These are phyloP conservation scores for Pavo muticus DNA, from an alignment of 2,113 vertebrate species.

Conservation along the genomic window DNA sequence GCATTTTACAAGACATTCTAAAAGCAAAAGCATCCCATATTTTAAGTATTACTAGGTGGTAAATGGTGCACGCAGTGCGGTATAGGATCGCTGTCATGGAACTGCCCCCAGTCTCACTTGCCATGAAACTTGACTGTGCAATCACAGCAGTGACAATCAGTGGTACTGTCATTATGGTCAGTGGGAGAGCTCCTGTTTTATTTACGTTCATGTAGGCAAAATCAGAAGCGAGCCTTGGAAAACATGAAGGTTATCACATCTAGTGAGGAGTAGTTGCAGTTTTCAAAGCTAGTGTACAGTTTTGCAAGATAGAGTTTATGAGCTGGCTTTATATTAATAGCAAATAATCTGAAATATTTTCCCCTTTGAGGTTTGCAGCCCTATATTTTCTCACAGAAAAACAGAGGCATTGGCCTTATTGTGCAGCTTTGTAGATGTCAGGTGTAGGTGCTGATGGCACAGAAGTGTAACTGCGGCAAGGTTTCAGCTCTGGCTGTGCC, in stretches of 20 bases:
- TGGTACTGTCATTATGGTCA: slow-evolving; percentile 43
- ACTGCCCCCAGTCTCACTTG: slow-evolving; percentile 14
- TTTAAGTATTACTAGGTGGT: slow-evolving; percentile 37
- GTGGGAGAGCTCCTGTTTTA: slow-evolving; percentile 46
- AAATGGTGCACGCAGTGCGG: not conserved
- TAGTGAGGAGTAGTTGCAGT: not conserved
- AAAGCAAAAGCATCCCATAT: slow-evolving; percentile 41
- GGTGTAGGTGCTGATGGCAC: not conserved
- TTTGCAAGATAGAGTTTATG: not conserved
- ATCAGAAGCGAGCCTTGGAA: slow-evolving; percentile 30
- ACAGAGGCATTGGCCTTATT: not conserved
- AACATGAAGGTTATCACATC: slow-evolving; percentile 7
- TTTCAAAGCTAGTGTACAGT: not conserved
- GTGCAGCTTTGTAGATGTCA: not conserved
- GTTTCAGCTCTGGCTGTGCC: accelerated
- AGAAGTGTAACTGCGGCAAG: not conserved
- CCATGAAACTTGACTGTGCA: not conserved
- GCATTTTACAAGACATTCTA: slow-evolving; percentile 32
- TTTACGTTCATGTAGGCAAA: slow-evolving; percentile 37
- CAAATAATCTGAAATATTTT: slow-evolving; percentile 26
- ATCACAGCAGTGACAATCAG: slow-evolving; percentile 33
- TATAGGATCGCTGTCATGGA: slow-evolving; percentile 5
- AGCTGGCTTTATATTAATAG: slow-evolving; percentile 24
- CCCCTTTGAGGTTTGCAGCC: not conserved
- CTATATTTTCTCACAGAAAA: not conserved